These are phyloP conservation scores for Euzetes globulus DNA, from an alignment of 2,888 invertebrate species.

Conservation along the genomic window DNA sequence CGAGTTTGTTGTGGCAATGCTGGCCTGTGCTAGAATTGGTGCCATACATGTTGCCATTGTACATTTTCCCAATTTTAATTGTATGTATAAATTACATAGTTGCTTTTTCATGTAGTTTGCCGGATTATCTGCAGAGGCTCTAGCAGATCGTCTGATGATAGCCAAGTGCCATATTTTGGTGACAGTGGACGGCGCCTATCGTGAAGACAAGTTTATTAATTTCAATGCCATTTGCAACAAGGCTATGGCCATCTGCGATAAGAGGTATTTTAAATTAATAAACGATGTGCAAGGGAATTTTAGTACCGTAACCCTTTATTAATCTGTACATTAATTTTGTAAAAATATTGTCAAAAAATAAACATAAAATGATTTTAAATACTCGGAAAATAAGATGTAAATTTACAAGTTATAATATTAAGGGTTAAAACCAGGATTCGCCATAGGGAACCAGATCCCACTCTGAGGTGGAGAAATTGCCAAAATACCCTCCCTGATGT, in stretches of 20 bases:
- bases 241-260: slow-evolving; percentile 46
- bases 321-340: too few relatives aligned
- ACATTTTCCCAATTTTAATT: too few relatives aligned
- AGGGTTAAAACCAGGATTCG: too few relatives aligned
- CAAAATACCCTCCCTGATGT: too few relatives aligned
- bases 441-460: too few relatives aligned
- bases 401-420: too few relatives aligned
- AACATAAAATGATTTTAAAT: too few relatives aligned
- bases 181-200: slow-evolving; percentile 74
- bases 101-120: slow-evolving; percentile 61
- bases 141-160: slow-evolving; percentile 84
- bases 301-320: too few relatives aligned
- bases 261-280: slow-evolving; percentile 35
- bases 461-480: too few relatives aligned
- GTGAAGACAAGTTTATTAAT: slow-evolving; percentile 81
- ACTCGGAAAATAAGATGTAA: too few relatives aligned
- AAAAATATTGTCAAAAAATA: too few relatives aligned
- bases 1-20: slow-evolving; percentile 83
- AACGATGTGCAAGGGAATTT: neutral
- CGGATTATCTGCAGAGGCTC: slow-evolving; percentile 87
- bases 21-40: slow-evolving; percentile 92
- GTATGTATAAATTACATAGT: too few relatives aligned
- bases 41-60: slow-evolving; percentile 89
- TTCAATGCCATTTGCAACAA: slow-evolving; percentile 84
- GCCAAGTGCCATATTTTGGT: slow-evolving; percentile 72